Evolutionary conservation across 2,113 vertebrate species (phyloP).

Genomic region (Pipa parva): DNA sequence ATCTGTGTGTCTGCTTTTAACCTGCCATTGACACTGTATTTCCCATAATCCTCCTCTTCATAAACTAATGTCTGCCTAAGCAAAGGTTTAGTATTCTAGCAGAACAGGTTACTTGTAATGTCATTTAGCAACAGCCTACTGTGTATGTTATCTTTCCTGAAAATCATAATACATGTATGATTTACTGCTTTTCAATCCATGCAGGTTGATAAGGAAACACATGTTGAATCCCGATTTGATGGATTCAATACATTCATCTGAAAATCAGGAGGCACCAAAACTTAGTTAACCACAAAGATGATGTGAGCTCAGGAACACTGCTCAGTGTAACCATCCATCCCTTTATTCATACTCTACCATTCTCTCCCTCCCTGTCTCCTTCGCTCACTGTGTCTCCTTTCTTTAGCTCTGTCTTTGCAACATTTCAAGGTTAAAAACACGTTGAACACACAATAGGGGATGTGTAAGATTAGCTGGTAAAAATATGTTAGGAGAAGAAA

Average conservation of each 20-base stretch:
- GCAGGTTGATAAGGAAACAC: no score
- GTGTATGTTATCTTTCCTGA: no score
- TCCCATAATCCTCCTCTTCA: no score
- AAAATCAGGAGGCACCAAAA: constrained; percentile 2
- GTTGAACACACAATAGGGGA: constrained; percentile 74
- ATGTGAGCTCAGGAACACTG: constrained; percentile 15
- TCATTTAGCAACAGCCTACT: no score
- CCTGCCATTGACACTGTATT: no score
- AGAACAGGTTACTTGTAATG: not conserved
- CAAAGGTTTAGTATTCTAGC: not conserved
- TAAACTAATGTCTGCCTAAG: no score
- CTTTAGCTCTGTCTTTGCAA: constrained; percentile 63
- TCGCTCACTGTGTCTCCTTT: constrained; percentile 42
- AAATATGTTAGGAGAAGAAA: constrained; percentile 72
- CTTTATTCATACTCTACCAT: constrained; percentile 35
- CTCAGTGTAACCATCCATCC: constrained; percentile 42
- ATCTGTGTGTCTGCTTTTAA: no score
- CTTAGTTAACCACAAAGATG: constrained; percentile 18
- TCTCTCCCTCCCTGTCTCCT: constrained; percentile 48
- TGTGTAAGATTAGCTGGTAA: constrained; percentile 78
- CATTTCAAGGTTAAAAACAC: constrained; percentile 90
- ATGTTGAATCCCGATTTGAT: not conserved
- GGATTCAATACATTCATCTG: not conserved
- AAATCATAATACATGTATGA: no score
- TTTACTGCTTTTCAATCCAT: no score